Percentiles rank a stretch among this genome's conserved stretches.
These are phyloP conservation scores for Cotesia typhae DNA, from an alignment of 1,140 invertebrate species.

Conservation along the genomic window DNA sequence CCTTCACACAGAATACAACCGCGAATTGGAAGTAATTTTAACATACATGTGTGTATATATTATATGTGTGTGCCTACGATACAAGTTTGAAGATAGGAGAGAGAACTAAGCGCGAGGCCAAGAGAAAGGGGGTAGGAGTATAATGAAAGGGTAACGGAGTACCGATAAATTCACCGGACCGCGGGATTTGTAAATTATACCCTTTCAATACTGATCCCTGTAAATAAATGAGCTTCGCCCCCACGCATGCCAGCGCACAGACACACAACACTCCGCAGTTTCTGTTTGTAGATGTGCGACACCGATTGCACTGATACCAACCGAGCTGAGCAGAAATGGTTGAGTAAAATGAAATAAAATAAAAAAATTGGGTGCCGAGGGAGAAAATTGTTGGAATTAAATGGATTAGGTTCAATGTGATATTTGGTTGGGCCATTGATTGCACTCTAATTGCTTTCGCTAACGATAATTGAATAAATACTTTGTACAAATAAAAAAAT, in stretches of 20 bases:
- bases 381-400: slow-evolving; percentile 36
- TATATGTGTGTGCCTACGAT: not conserved
- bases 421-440: slow-evolving; percentile 33
- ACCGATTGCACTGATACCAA: not conserved
- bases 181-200: slow-evolving; percentile 68
- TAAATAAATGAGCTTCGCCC: slow-evolving; percentile 58
- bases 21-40: too few relatives aligned
- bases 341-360: not conserved
- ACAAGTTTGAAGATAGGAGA: not conserved
- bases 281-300: slow-evolving; percentile 18
- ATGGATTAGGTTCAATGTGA: slow-evolving; percentile 34
- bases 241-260: slow-evolving; percentile 46
- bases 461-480: slow-evolving; percentile 30
- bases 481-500: not conserved
- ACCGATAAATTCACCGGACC: slow-evolving; percentile 66
- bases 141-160: slow-evolving; percentile 66
- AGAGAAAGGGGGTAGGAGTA: slow-evolving; percentile 47
- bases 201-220: slow-evolving; percentile 61
- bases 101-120: slow-evolving; percentile 34
- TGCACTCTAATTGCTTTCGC: slow-evolving; percentile 25
- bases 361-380: slow-evolving; percentile 5
- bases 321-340: too few relatives aligned
- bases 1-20: too few relatives aligned
- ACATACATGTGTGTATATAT: too few relatives aligned
- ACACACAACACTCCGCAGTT: not conserved